phyloP scores from a whole-genome alignment of 2,888 invertebrate genomes.

The Lasius fuliginosus region DNA sequence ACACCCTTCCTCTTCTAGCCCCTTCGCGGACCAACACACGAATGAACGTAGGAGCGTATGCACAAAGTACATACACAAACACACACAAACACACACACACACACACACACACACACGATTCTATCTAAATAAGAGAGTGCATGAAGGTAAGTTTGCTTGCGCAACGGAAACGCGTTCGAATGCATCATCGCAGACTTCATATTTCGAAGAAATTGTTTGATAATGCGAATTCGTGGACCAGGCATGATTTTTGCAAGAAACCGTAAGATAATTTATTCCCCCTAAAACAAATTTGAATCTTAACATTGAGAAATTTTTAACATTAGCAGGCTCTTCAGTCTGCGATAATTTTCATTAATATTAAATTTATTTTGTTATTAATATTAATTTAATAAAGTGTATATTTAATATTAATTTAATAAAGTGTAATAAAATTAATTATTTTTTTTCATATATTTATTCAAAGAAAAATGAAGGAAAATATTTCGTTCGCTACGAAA shows the following conservation, averaged over 20 bases:
- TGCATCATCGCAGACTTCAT: not conserved
- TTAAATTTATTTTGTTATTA: slow-evolving; percentile 17
- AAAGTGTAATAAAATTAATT: not conserved
- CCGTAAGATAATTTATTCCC: not conserved
- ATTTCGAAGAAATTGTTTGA: not conserved
- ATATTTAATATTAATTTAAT: not conserved
- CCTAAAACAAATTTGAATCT: not conserved
- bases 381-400: not conserved
- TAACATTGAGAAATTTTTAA: not conserved
- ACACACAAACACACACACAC: not conserved
- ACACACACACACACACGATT: slow-evolving; percentile 54
- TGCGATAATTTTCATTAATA: not conserved
- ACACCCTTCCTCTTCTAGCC: slow-evolving; percentile 77
- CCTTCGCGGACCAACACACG: slow-evolving; percentile 37
- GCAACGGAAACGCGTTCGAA: slow-evolving; percentile 28
- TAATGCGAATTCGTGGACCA: not conserved
- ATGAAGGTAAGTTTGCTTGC: slow-evolving; percentile 64
- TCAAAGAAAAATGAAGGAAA: not conserved
- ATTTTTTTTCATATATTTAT: not conserved
- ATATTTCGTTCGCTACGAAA: not conserved
- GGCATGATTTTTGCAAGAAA: not conserved
- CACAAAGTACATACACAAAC: slow-evolving; percentile 1
- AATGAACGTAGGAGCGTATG: slow-evolving; percentile 17
- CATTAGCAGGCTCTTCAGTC: not conserved
- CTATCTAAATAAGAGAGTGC: slow-evolving; percentile 69